Evolutionary conservation across 2,113 vertebrate species (phyloP).

Genomic region (Eleginops maclovinus): DNA sequence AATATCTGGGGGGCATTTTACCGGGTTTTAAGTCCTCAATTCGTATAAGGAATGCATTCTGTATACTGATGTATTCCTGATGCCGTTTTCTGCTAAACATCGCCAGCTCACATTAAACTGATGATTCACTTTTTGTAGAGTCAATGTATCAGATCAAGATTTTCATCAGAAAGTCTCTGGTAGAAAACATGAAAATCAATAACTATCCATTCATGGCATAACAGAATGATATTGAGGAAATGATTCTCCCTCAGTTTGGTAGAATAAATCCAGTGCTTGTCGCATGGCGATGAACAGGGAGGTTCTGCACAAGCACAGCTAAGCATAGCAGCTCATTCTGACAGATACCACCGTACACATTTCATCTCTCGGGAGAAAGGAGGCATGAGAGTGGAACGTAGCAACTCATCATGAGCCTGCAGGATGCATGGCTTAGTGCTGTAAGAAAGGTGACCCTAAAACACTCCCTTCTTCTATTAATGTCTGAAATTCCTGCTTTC

Average conservation of each 20-base stretch:
- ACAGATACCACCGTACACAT: slow-evolving; percentile 62
- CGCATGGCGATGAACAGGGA: slow-evolving; percentile 44
- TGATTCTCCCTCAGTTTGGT: slow-evolving; percentile 19
- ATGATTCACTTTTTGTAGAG: not conserved
- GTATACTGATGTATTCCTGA: slow-evolving; percentile 5
- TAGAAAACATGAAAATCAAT: slow-evolving; percentile 14
- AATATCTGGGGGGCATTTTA: slow-evolving; percentile 51
- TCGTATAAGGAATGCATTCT: slow-evolving; percentile 22
- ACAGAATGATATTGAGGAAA: slow-evolving; percentile 20
- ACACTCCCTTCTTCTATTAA: slow-evolving; percentile 20
- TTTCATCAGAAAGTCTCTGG: not conserved
- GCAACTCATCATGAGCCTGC: slow-evolving; percentile 58
- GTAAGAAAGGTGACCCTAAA: slow-evolving; percentile 60
- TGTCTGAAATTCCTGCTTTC: slow-evolving; percentile 3
- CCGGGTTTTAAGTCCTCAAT: slow-evolving; percentile 20
- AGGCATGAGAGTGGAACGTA: slow-evolving; percentile 64
- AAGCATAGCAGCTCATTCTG: slow-evolving; percentile 54
- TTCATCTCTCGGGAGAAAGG: slow-evolving; percentile 67
- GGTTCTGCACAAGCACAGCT: slow-evolving; percentile 37
- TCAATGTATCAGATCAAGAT: slow-evolving; percentile 2
- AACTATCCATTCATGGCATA: slow-evolving; percentile 6
- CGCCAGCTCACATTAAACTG: not conserved
- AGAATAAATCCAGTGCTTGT: slow-evolving; percentile 57
- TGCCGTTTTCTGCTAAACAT: not conserved
- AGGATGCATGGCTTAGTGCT: slow-evolving; percentile 60